Evolutionary conservation across 2,888 invertebrate genomes (phyloP), one percentile per base, ranked within the genome.

Genomic region (Patella depressa): DNA sequence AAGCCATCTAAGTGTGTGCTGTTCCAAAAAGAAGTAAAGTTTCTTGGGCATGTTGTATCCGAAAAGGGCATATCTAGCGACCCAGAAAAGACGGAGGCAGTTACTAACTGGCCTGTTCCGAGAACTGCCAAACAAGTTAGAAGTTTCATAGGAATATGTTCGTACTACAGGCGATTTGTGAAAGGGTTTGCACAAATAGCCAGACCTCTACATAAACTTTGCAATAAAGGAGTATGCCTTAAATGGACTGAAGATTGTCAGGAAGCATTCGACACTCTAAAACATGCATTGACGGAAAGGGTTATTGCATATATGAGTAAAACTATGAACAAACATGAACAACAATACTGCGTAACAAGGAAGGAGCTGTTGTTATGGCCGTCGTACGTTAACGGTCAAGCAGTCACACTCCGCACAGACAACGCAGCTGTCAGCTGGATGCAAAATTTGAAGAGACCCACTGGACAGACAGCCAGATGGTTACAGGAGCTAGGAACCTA

Each of bases 171-270:
- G 45, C 54, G 72, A 19, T 72, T 57, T 29, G 65, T 76, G 17
- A 72, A 53, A 29, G 34, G 57, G 11, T 76, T 76, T 72, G 34
- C 57, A 17, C 24, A 59, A 15, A 76, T 72, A 15, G 72, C 73
- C 14, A 54, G 73, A 34, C 72, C 76, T n/a, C 73, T 76, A 55
- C 57, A 34, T 59, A 24, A 29, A 69, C 77, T 76, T 9, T 77
- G 77, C 2, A 75, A 80, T 57, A 75, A 76, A 29, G 69, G 65
- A 17, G 76, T 15, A 12, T 3, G n/a, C 9, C 79, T 78, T 69
- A 29, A 57, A 45, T 84, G 79, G 79, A 77, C 24, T 71, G 71
- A 12, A 71, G 80, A 74, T 0, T 45, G 55, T 29, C 71, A 75
- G 12, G 15, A 57, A 65, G 53, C 78, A 4, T 82, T 83, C 65